Percentiles rank a stretch among this genome's conserved stretches.
phyloP scores from a whole-genome alignment of 2,113 vertebrate species.

The Poeciliopsis occidentalis region DNA sequence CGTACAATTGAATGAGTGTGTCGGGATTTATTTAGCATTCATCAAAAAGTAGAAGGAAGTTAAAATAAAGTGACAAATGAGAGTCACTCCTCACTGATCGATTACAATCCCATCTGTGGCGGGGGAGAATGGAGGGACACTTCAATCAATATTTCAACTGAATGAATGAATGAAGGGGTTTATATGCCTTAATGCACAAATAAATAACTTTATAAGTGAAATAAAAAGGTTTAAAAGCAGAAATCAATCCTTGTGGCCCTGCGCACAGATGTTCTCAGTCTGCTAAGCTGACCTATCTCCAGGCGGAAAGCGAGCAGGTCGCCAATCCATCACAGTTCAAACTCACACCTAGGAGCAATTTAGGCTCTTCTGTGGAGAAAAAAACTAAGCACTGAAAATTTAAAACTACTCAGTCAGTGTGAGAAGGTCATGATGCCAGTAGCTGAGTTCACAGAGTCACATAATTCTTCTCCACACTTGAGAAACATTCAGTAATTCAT shows the following conservation, averaged over 20 bases:
- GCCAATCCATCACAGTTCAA: too few relatives aligned
- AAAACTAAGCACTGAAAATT: too few relatives aligned
- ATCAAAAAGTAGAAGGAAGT: slow-evolving; percentile 43
- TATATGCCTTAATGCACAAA: neutral
- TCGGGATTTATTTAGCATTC: slow-evolving; percentile 45
- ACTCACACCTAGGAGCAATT: too few relatives aligned
- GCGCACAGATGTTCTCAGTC: neutral
- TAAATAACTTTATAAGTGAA: neutral
- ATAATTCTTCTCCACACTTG: neutral
- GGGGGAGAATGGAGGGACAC: neutral
- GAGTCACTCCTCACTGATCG: neutral
- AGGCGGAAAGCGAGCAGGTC: too few relatives aligned
- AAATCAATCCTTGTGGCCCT: neutral
- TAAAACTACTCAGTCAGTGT: too few relatives aligned
- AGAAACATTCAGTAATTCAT: neutral
- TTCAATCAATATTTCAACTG: neutral
- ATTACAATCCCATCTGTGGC: slow-evolving; percentile 6
- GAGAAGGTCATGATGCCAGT: too few relatives aligned
- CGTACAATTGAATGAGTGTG: slow-evolving; percentile 55
- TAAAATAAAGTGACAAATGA: slow-evolving; percentile 39
- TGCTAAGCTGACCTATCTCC: neutral
- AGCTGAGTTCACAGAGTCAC: neutral
- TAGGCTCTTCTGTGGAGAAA: too few relatives aligned
- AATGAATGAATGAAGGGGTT: neutral
- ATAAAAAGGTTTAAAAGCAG: neutral